Percentiles rank a stretch among this genome's conserved stretches.
These are phyloP conservation scores for Salvelinus sp. DNA, from an alignment of 2,113 vertebrate species.

Conservation along the genomic window DNA sequence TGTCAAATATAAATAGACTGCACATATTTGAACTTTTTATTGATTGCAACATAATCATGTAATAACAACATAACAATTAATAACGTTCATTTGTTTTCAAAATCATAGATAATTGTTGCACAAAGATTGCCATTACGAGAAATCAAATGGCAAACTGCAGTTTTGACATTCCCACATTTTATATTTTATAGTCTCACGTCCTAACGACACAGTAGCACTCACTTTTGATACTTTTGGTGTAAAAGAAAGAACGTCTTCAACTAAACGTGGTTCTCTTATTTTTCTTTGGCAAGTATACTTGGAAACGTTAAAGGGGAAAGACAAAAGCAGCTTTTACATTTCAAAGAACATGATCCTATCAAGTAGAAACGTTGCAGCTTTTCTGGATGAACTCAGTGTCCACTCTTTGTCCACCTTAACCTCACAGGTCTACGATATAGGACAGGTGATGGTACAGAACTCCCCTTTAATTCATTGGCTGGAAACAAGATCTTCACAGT, in stretches of 20 bases:
- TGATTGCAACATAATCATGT: conserved; percentile 72
- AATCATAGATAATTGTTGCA: conserved; percentile 55
- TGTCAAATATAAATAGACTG: conserved; percentile 9
- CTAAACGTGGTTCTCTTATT: conserved; percentile 45
- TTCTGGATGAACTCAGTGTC: conserved; percentile 52
- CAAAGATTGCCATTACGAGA: conserved; percentile 66
- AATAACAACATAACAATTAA: conserved; percentile 62
- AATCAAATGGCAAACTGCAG: conserved; percentile 60
- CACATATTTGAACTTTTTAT: conserved; percentile 67
- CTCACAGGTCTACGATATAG: conserved; percentile 60
- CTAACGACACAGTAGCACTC: conserved; percentile 23
- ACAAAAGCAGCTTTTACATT: conserved; percentile 54
- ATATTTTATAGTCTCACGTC: conserved; percentile 45
- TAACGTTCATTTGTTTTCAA: conserved; percentile 68
- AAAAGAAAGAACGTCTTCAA: conserved; percentile 42
- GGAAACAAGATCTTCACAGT: conserved; percentile 64
- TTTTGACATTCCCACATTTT: conserved; percentile 51
- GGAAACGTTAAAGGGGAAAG: conserved; percentile 29
- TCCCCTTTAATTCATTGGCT: conserved; percentile 74
- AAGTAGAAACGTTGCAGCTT: conserved; percentile 62
- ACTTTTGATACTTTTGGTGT: too few relatives aligned
- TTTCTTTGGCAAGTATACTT: conserved; percentile 64
- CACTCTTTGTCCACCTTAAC: conserved; percentile 48
- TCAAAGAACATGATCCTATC: conserved; percentile 49
- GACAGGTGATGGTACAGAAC: conserved; percentile 68